Percentiles rank a stretch among this genome's conserved stretches.
phyloP scores from a whole-genome alignment of 2,113 vertebrate genomes.

The Eptesicus fuscus region DNA sequence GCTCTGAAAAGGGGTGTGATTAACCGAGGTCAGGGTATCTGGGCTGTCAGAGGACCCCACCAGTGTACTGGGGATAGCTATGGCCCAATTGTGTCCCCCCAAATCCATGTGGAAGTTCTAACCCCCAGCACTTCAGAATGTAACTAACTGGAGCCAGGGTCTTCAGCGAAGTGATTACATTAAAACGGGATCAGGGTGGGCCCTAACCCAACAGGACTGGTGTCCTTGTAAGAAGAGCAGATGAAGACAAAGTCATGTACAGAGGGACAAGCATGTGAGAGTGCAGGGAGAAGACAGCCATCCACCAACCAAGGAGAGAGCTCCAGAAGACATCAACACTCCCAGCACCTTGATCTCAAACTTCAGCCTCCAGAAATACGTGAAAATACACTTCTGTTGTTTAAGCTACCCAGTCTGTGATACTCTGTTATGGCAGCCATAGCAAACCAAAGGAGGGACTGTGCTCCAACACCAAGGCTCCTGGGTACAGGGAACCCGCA shows the following conservation, averaged over 20 bases:
- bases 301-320: background rate
- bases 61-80: background rate
- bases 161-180: background rate
- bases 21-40: background rate
- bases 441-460: background rate
- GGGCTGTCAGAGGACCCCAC: background rate
- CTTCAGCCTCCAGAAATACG: background rate
- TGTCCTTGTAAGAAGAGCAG: background rate
- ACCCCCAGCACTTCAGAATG: background rate
- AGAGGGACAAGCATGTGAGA: background rate
- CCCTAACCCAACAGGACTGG: background rate
- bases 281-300: background rate
- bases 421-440: background rate
- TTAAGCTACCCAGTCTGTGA: background rate
- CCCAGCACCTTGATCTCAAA: background rate
- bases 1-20: constrained; percentile 81
- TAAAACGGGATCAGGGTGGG: background rate
- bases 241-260: background rate
- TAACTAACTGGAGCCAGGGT: background rate
- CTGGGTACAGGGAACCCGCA: background rate
- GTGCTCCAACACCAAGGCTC: background rate
- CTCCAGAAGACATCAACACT: background rate
- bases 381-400: background rate
- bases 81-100: background rate
- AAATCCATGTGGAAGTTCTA: background rate